These are phyloP conservation scores for Spodoptera exigua DNA, from an alignment of 2,888 invertebrate species.

Conservation along the genomic window DNA sequence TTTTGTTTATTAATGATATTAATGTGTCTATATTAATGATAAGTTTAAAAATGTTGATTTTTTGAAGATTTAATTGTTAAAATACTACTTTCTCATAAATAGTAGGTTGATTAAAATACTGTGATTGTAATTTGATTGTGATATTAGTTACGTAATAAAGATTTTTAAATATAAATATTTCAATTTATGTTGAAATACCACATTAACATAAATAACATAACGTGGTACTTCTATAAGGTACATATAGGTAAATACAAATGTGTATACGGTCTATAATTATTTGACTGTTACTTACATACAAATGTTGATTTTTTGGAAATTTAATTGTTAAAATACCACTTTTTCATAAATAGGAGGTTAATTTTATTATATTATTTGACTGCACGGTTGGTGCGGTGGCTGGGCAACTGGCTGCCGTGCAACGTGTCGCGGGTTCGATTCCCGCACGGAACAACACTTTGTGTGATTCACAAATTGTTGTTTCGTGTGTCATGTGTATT, in stretches of 20 bases:
- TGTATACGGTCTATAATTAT: constrained; percentile 13
- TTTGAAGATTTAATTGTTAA: constrained; percentile 17
- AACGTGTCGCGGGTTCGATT: too few relatives aligned
- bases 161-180: constrained; percentile 13
- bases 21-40: constrained; percentile 16
- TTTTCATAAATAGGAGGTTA: constrained; percentile 20
- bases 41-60: constrained; percentile 18
- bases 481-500: too few relatives aligned
- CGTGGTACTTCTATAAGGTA: constrained; percentile 18
- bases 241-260: constrained; percentile 15
- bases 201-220: constrained; percentile 17
- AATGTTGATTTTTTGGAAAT: constrained; percentile 17
- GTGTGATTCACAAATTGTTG: too few relatives aligned
- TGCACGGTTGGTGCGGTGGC: too few relatives aligned
- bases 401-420: too few relatives aligned
- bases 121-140: constrained; percentile 16
- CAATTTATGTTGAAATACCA: constrained; percentile 17
- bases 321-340: constrained; percentile 15
- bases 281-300: constrained; percentile 10
- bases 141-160: constrained; percentile 17
- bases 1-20: constrained; percentile 23
- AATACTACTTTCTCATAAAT: constrained; percentile 17
- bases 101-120: constrained; percentile 16
- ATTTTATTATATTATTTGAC: too few relatives aligned
- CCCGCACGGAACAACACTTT: too few relatives aligned